These are phyloP conservation scores for Lamellibrachia satsuma DNA, from an alignment of 2,888 invertebrate species.

Conservation along the genomic window DNA sequence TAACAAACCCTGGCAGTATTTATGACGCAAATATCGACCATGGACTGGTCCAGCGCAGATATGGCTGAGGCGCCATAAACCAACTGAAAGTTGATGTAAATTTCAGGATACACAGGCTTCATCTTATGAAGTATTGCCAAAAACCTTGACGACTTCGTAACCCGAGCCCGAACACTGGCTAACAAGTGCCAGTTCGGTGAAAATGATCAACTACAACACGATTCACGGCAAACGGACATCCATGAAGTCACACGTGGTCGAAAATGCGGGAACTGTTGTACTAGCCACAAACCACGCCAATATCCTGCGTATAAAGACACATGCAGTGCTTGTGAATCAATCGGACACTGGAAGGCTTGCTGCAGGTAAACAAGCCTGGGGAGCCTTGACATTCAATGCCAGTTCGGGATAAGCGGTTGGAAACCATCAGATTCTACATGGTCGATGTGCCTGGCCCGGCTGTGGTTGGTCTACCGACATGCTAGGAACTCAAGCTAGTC, in stretches of 20 bases:
- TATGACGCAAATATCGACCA: neutral
- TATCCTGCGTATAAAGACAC: too few relatives aligned
- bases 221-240: neutral
- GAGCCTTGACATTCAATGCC: too few relatives aligned
- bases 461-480: too few relatives aligned
- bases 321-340: too few relatives aligned
- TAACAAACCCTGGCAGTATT: neutral
- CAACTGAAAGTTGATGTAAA: neutral
- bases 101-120: neutral
- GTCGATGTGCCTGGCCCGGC: too few relatives aligned
- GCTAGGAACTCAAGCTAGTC: too few relatives aligned
- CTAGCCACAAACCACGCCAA: too few relatives aligned
- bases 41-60: neutral
- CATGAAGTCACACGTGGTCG: neutral
- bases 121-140: neutral
- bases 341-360: neutral
- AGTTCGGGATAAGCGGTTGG: too few relatives aligned
- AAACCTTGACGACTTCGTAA: neutral
- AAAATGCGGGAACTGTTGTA: neutral
- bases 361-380: neutral
- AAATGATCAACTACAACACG: neutral
- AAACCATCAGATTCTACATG: too few relatives aligned
- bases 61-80: neutral
- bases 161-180: slow-evolving; percentile 3
- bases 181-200: neutral